Percentiles rank a stretch among this genome's conserved stretches.
phyloP scores from a whole-genome alignment of 2,888 invertebrate genomes.

The Parascotia fuliginaria region DNA sequence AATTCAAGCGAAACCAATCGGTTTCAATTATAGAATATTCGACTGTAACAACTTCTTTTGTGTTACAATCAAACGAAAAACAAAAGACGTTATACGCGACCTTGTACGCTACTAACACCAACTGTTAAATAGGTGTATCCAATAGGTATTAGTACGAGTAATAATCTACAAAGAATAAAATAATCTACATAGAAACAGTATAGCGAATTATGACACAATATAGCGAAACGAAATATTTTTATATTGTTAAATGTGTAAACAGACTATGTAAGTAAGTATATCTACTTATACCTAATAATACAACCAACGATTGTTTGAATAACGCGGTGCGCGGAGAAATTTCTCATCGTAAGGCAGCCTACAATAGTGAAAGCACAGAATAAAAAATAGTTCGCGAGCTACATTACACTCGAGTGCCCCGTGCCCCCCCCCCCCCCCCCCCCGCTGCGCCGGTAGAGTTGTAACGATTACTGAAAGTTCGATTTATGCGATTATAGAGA shows the following conservation, averaged over 20 bases:
- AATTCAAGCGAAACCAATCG: conserved; percentile 12
- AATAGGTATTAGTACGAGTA: too few species aligned
- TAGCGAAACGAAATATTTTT: too few species aligned
- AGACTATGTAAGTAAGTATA: conserved; percentile 9
- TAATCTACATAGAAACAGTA: too few species aligned
- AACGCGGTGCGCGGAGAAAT: conserved; percentile 49
- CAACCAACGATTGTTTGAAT: conserved; percentile 58
- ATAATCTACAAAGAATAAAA: too few species aligned
- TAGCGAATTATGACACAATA: too few species aligned
- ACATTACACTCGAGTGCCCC: conserved; percentile 44
- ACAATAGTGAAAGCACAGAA: conserved; percentile 57
- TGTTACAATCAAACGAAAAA: too few species aligned
- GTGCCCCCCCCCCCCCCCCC: too few species aligned
- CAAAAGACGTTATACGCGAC: too few species aligned
- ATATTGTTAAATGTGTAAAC: too few species aligned
- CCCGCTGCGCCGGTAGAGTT: too few species aligned
- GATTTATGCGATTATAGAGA: too few species aligned
- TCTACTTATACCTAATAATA: conserved; percentile 35
- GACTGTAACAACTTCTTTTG: conserved; percentile 6
- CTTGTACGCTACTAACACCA: background rate
- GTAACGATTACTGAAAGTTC: too few species aligned
- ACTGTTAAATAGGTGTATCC: background rate
- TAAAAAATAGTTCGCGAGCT: conserved; percentile 52
- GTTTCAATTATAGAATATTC: conserved; percentile 3
- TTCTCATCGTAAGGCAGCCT: conserved; percentile 54